Base-by-base conservation (phyloP, 1,140 invertebrate species). In the Heterodera carotae region DNA sequence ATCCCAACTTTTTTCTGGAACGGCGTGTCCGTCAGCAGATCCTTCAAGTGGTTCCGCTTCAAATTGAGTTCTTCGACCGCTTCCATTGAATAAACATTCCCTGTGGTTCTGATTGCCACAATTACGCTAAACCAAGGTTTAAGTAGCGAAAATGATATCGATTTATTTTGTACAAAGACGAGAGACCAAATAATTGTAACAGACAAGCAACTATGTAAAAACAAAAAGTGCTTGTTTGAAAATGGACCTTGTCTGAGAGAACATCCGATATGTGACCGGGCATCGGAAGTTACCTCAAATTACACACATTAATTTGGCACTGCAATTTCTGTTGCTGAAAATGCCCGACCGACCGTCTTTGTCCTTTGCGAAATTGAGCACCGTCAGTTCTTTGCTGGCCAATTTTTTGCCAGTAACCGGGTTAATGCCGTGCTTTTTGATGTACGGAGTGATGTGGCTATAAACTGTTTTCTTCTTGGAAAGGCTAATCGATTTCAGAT, bases 51-150 rank as follows among this genome's bases (percentile, higher is more conserved):
- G 81, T 93, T 93, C 25, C 92, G 91, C 89, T 98, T 99, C 60
- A 99, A 92, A 88, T 99, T 99, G 2, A 99, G 90, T 83, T 97
- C 93, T 87, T 99, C 95, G 69, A 99, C 91, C 59, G 97, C 96
- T 91, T 99, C 96, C 89, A 93, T 92, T 0, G 92, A 94, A 89
- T 93, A 99, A 0, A 99, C 95, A 92, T 99, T 98, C 66, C 97
- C 97, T 64, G 94, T 97, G 7, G 91, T 92, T 78, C 91, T 92
- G 77, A 98, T 92, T 2, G 93, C 93, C 39, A 97, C 94, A 88
- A 99, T 96, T 83, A 98, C 93, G 33, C 94, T 94, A 88, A 95
- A 53, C 4, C 4, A 39, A n/a, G n/a, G n/a, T n/a, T n/a, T n/a
- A n/a, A n/a, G n/a, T n/a, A n/a, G n/a, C n/a, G n/a, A n/a, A n/a